phyloP scores from a whole-genome alignment of 2,113 vertebrate genomes.

The Zosterops lateralis region DNA sequence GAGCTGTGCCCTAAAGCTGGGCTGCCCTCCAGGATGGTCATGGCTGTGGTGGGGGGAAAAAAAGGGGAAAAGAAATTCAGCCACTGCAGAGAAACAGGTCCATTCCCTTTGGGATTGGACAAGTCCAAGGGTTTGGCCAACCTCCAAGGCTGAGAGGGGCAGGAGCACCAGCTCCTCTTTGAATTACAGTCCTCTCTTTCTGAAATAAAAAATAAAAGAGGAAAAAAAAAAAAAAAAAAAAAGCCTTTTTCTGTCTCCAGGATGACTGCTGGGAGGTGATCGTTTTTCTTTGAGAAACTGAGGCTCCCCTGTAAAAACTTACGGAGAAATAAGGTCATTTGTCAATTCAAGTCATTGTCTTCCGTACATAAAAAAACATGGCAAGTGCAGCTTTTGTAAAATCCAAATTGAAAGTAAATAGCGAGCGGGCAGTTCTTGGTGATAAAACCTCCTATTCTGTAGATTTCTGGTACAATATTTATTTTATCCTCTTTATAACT shows the following conservation, averaged over 20 bases:
- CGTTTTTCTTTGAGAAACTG: conserved; percentile 20
- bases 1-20: not conserved
- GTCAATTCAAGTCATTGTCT: conserved; percentile 57
- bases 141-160: not conserved
- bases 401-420: conserved; percentile 79
- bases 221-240: not conserved
- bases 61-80: not conserved
- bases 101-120: not conserved
- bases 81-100: not conserved
- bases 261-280: conserved; percentile 18
- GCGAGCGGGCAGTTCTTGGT: conserved; percentile 63
- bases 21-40: fast-evolving
- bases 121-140: not conserved
- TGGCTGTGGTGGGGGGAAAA: fast-evolving
- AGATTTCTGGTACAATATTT: conserved; percentile 74
- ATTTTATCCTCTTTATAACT: conserved; percentile 68
- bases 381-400: conserved; percentile 64
- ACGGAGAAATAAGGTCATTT: conserved; percentile 54
- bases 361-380: conserved; percentile 46
- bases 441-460: conserved; percentile 69
- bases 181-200: not conserved
- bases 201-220: not conserved
- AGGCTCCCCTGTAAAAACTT: conserved; percentile 9
- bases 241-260: not conserved
- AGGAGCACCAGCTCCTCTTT: not conserved